Conservation (phyloP, 2,113 vertebrate species). For the Taurulus bubalis region DNA sequence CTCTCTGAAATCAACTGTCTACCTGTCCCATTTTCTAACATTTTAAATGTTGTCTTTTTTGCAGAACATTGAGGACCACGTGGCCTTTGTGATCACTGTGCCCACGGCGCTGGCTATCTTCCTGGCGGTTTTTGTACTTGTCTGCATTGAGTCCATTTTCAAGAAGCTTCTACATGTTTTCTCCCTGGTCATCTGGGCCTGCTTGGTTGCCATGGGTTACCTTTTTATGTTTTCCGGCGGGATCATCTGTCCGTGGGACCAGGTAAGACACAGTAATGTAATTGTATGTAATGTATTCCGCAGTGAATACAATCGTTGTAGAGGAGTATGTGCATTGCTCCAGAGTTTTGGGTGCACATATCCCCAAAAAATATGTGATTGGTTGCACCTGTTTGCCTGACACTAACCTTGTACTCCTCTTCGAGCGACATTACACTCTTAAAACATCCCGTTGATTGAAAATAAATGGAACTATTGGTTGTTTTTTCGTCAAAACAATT, state of each 20-base stretch:
- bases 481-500: no score
- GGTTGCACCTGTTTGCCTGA: not conserved
- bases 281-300: not conserved
- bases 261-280: conserved; percentile 85
- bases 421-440: not conserved
- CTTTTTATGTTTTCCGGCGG: conserved; percentile 98
- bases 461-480: not conserved
- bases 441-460: not conserved
- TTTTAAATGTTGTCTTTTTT: conserved; percentile 53
- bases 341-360: not conserved
- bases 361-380: not conserved
- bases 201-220: conserved; percentile 96
- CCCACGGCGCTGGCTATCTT: conserved; percentile 96
- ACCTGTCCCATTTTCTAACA: not conserved
- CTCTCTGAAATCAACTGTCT: not conserved
- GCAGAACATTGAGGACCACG: conserved; percentile 92
- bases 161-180: conserved; percentile 96
- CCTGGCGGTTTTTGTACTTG: conserved; percentile 95
- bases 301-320: not conserved
- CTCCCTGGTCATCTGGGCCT: conserved; percentile 95
- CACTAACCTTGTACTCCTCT: not conserved
- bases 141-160: conserved; percentile 96
- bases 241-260: conserved; percentile 97
- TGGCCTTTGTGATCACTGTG: conserved; percentile 97
- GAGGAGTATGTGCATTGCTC: conserved; percentile 2